Conservation (phyloP, 2,797 vertebrate genomes). For the Nasua narica region DNA sequence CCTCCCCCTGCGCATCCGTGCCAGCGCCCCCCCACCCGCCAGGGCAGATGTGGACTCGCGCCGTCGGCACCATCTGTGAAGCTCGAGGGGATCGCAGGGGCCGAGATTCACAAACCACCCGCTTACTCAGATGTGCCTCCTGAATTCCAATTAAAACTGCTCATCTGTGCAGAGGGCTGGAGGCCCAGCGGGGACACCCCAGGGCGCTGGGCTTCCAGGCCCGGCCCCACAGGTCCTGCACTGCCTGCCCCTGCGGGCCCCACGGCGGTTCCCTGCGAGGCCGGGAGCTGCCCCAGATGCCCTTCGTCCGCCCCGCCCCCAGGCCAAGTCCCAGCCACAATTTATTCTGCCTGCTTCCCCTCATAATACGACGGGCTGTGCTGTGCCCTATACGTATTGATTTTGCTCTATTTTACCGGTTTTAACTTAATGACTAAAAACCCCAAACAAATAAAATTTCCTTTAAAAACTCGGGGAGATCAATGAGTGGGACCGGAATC, state of each 20-base stretch:
- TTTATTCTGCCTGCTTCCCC: background rate
- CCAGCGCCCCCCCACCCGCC: accelerated
- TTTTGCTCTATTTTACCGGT: constrained; percentile 70
- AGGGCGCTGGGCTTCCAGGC: background rate
- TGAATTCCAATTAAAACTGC: constrained; percentile 75
- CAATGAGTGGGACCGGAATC: constrained; percentile 27
- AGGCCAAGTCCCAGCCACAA: accelerated
- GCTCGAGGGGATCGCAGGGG: constrained; percentile 74
- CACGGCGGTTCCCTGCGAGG: accelerated
- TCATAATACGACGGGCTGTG: accelerated
- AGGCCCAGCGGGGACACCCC: background rate
- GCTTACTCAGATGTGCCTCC: constrained; percentile 74
- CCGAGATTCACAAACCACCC: constrained; percentile 77
- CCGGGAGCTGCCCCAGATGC: accelerated
- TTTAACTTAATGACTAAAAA: constrained; percentile 74
- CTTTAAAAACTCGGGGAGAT: constrained; percentile 68
- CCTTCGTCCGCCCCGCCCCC: accelerated
- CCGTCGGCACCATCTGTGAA: constrained; percentile 67
- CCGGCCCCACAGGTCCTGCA: background rate
- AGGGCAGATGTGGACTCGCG: accelerated
- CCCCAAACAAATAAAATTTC: constrained; percentile 74
- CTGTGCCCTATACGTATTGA: constrained; percentile 3
- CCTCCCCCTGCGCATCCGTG: accelerated
- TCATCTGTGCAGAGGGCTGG: constrained; percentile 62
- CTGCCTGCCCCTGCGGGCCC: accelerated